These are phyloP conservation scores for Thaumetopoea pityocampa DNA, from an alignment of 1,140 invertebrate genomes.

Conservation along the genomic window DNA sequence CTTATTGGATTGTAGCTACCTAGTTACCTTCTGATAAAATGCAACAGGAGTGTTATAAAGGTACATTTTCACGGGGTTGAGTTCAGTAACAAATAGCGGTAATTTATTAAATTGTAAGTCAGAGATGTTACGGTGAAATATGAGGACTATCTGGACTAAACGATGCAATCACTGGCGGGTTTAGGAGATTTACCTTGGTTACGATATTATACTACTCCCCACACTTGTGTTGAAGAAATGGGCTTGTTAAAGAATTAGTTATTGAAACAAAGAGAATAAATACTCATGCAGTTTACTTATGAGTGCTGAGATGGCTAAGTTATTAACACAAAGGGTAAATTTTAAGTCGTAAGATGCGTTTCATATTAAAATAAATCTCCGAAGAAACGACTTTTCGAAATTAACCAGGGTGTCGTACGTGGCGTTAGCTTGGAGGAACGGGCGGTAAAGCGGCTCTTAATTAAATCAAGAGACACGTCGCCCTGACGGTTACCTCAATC, in stretches of 20 bases:
- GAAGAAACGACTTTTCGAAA: constrained; percentile 60
- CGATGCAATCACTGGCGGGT: constrained; percentile 65
- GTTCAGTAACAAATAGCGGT: constrained; percentile 46
- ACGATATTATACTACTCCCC: constrained; percentile 28
- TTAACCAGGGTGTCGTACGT: constrained; percentile 51
- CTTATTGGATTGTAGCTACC: too few relatives aligned
- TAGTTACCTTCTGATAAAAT: too few relatives aligned
- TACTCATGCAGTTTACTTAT: constrained; percentile 4
- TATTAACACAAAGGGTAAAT: too few relatives aligned
- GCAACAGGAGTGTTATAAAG: constrained; percentile 14
- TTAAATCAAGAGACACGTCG: constrained; percentile 75
- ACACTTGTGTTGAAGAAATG: constrained; percentile 2
- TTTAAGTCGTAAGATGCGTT: constrained; percentile 31
- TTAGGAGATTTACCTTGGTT: constrained; percentile 46
- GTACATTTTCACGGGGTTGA: constrained; percentile 13
- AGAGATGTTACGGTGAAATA: constrained; percentile 55
- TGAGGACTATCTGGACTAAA: constrained; percentile 60
- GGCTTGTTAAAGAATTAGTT: too few relatives aligned
- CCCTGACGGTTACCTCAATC: constrained; percentile 66
- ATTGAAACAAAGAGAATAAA: constrained; percentile 9
- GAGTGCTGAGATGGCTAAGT: neutral
- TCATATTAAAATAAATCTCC: constrained; percentile 68
- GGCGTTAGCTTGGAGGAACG: constrained; percentile 56
- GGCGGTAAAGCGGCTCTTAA: constrained; percentile 72
- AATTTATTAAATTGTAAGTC: constrained; percentile 54